Base-by-base conservation (phyloP, 2,888 invertebrate species). In the Sphaerophoria rueppellii region DNA sequence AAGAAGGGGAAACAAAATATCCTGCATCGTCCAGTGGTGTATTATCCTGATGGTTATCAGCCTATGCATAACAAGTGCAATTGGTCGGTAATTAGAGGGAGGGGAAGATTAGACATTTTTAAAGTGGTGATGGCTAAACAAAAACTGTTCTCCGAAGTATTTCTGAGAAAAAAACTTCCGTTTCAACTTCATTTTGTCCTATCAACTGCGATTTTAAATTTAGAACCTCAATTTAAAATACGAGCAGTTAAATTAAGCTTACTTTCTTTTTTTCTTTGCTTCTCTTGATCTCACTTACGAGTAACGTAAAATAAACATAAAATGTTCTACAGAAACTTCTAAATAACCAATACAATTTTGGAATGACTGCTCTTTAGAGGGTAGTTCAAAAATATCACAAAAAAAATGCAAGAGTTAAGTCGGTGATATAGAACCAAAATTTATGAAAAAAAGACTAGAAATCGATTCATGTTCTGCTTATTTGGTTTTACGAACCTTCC, bases 401-500 rank as follows among this genome's bases (percentile, higher is more conserved):
- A 24, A 32, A 43, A 52, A 67, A n/a, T 40, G 48, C 65, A 54
- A 40, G 9, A 43, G 37, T 11, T 24, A 24, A 24, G 24, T 35
- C 57, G 32, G 55, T 35, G 12, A 43, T 6, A 11, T 43, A 43
- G 60, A 52, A 70, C 11, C 43, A 9, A 74, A 74, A 70, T 70
- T 80, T 67, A 24, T 57, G 67, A 83, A 75, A 71, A 75, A 71
- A 79, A 54, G 79, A 80, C 65, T 32, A 54, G 67, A 57, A 70
- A 81, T 85, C 85, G 81, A 85, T 85, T 81, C 76, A 54, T 81
- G 81, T 73, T 80, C 76, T 81, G 81, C 85, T 85, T 85, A 85
- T 85, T 85, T 85, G 76, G 76, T 85, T 85, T 85, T 85, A 85
- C 76, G 76, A 85, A 58, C 73, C 61, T 54, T 70, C 76, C 67